Evolutionary conservation across 1,140 invertebrate genomes (phyloP).

Genomic region (Nasonia vitripennis): DNA sequence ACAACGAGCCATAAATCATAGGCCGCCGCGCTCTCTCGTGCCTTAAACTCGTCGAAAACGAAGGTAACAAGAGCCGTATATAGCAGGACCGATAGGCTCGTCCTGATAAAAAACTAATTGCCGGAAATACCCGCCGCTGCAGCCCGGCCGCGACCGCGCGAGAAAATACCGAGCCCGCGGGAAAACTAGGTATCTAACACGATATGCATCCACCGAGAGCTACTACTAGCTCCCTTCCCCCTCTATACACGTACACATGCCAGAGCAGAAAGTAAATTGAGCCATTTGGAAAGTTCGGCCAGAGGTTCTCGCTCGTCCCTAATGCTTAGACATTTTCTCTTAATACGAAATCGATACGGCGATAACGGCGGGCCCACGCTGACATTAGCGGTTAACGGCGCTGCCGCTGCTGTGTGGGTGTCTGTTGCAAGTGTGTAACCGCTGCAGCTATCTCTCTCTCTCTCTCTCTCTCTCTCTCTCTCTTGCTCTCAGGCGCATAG

Average conservation of each 20-base stretch:
- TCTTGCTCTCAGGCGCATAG: neutral
- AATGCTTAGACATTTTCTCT: slow-evolving; percentile 41
- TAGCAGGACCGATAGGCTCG: neutral
- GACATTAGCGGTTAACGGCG: slow-evolving; percentile 46
- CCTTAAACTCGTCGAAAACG: neutral
- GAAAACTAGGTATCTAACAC: neutral
- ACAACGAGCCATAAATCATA: neutral
- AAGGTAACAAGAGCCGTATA: neutral
- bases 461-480: neutral
- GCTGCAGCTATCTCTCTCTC: no score
- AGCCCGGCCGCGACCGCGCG: neutral
- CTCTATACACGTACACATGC: neutral
- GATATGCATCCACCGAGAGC: neutral
- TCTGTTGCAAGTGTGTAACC: neutral
- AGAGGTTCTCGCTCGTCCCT: no score
- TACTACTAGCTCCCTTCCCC: no score
- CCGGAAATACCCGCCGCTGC: neutral
- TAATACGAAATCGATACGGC: slow-evolving; percentile 53
- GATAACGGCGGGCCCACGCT: slow-evolving; percentile 19
- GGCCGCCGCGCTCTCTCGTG: neutral
- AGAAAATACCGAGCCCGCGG: neutral
- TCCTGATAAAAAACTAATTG: slow-evolving; percentile 1
- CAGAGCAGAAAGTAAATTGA: slow-evolving; percentile 37
- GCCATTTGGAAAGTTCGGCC: neutral
- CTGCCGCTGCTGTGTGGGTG: neutral